Conservation (phyloP, 2,113 vertebrate genomes). For the Synodontis membranacea region DNA sequence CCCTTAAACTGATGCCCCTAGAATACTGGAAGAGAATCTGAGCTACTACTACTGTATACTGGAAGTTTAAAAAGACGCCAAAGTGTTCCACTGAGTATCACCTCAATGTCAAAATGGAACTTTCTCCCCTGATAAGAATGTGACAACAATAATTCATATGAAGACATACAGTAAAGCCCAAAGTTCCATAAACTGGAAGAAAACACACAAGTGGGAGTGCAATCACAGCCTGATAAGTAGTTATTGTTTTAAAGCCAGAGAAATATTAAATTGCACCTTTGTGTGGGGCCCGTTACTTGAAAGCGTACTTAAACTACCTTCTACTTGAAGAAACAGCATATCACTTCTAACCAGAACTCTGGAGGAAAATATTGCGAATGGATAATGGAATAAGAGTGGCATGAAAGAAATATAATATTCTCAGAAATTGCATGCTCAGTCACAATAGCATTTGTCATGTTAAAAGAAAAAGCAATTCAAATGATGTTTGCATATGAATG, state of each 20-base stretch:
- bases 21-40: neutral
- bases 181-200: neutral
- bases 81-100: neutral
- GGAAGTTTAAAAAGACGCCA: neutral
- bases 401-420: neutral
- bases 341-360: neutral
- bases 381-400: neutral
- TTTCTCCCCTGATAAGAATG: neutral
- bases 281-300: neutral
- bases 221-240: neutral
- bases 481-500: neutral
- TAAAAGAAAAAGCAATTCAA: neutral
- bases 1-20: neutral
- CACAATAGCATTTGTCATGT: neutral
- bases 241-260: neutral
- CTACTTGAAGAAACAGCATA: neutral
- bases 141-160: neutral
- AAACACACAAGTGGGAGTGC: neutral
- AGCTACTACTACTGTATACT: neutral
- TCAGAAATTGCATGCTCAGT: neutral
- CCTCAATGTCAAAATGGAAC: neutral
- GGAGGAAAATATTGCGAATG: neutral
- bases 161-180: neutral
- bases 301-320: neutral
- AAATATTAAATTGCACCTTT: neutral